Percentiles rank a stretch among this genome's conserved stretches.
Evolutionary conservation across 2,113 vertebrate species (phyloP).

Genomic region (Rhinopomastus cyanomelas): DNA sequence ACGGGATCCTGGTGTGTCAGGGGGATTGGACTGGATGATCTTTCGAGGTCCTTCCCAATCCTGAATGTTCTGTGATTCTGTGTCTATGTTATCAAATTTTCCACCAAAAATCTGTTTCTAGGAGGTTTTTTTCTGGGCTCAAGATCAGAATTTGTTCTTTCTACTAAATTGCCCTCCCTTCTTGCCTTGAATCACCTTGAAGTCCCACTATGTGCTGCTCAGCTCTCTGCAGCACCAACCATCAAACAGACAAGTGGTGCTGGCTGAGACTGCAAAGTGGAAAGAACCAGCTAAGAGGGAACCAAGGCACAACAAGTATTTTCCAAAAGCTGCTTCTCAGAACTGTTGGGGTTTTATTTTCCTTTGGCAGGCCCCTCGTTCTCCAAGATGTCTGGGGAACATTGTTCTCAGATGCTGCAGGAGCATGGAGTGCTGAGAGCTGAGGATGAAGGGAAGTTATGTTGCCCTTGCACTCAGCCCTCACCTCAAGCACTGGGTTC

Average conservation of each 20-base stretch:
- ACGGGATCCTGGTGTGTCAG: too few species aligned
- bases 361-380: not conserved
- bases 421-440: too few species aligned
- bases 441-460: too few species aligned
- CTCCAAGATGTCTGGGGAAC: not conserved
- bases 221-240: not conserved
- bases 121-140: not conserved
- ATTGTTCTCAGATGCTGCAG: too few species aligned
- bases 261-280: not conserved
- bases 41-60: too few species aligned
- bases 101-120: rapidly evolving
- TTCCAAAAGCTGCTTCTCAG: not conserved
- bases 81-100: not conserved
- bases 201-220: not conserved
- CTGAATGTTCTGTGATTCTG: too few species aligned
- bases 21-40: too few species aligned
- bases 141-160: not conserved
- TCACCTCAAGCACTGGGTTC: too few species aligned
- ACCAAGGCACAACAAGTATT: not conserved
- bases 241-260: rapidly evolving
- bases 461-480: too few species aligned
- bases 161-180: not conserved
- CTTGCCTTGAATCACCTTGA: not conserved
- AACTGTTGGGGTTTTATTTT: not conserved
- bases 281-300: not conserved